These are phyloP conservation scores for Siderastrea radians DNA, from an alignment of 92 coral and sea anemone genomes.

Conservation along the genomic window DNA sequence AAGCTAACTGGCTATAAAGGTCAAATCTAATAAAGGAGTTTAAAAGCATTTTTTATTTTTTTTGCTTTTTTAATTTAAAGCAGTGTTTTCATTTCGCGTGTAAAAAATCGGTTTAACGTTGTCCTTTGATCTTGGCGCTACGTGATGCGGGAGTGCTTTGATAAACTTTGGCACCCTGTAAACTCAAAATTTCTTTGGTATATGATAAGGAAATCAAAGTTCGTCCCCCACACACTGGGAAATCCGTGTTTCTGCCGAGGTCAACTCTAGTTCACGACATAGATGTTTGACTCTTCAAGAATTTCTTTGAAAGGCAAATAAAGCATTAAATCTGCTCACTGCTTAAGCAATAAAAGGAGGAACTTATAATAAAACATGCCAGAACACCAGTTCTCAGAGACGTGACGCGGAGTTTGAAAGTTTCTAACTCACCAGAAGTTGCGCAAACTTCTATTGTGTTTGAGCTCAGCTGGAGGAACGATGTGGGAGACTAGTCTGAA, in stretches of 20 bases:
- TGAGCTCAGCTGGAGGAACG: conserved; percentile 12
- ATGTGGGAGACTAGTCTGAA: background rate
- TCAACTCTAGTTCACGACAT: background rate
- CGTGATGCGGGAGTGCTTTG: background rate
- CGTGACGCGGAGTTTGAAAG: background rate
- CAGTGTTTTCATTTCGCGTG: background rate
- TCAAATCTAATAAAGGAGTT: background rate
- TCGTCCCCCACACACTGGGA: background rate
- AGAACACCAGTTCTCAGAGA: no score
- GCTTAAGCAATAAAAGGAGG: no score
- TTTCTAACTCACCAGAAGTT: background rate
- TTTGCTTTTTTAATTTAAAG: background rate
- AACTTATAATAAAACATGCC: no score
- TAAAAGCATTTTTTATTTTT: background rate
- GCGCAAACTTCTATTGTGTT: conserved; percentile 7
- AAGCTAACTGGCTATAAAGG: no score
- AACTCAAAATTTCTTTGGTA: background rate
- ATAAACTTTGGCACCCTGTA: background rate
- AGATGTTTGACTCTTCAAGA: no score
- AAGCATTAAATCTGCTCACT: no score
- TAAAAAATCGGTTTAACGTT: background rate
- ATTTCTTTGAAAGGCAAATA: no score
- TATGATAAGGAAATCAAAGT: background rate
- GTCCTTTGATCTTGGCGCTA: conserved; percentile 12
- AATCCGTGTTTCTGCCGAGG: background rate